Evolutionary conservation across 2,113 vertebrate species (phyloP), one percentile per base, ranked within the genome.

Genomic region (Galeopterus variegatus): DNA sequence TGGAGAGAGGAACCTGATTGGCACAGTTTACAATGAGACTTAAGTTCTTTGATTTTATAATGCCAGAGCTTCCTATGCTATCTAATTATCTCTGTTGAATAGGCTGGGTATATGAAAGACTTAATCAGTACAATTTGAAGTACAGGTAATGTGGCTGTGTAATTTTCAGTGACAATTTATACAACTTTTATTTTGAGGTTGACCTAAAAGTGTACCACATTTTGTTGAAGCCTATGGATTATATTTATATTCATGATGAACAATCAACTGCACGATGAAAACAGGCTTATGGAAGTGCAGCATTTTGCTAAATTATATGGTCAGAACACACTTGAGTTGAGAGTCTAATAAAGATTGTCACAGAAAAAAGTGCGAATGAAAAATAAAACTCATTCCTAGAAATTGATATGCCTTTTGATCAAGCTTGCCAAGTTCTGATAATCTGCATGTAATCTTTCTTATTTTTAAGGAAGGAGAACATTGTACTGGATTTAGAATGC

Each of bases 21-120:
- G 93, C 95, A 93, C 0, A 73, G 95, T 60, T 97, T 89, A 96
- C 81, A 96, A 86, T n/a, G 88, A 97, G 94, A 76, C 86, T 97
- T 67, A 95, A 95, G 83, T 96, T 97, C 95, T 97, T 97, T 98
- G 97, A 96, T 98, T 98, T 98, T 97, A 93, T 98, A 98, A 97
- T 98, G 95, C 65, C 92, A 96, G 93, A 75, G 83, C 97, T 98
- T 98, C 97, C 94, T 96, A 82, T 97, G 94, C 96, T 98, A 90
- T 96, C 98, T 98, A 98, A 98, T 98, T 98, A 98, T 98, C 98
- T 95, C 97, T 97, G 96, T 96, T 76, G 98, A 98, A 98, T 96
- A 93, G 98, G 96, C 76, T 97, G 98, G 96, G 69, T 90, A 90
- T 96, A 95, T 97, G 97, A 98, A 98, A 98, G 96, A 96, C 94